These are phyloP conservation scores for Trachurus trachurus DNA, from an alignment of 2,797 vertebrate genomes.

Conservation along the genomic window DNA sequence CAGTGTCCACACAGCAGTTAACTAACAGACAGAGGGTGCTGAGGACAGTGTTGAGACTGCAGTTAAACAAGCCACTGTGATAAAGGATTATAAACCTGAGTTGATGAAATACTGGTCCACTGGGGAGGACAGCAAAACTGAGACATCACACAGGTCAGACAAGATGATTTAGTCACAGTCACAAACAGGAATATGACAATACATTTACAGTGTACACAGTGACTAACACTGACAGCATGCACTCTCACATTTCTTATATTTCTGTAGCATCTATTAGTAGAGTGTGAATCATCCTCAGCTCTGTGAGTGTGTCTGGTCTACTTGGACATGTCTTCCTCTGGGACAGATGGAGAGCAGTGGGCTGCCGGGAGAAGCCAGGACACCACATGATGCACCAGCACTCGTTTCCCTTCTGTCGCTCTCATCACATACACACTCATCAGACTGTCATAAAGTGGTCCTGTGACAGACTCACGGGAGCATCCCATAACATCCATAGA, in stretches of 20 bases:
- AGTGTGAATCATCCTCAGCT: conserved; percentile 1
- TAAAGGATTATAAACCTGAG: conserved; percentile 12
- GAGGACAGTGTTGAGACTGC: background rate
- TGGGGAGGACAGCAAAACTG: no score
- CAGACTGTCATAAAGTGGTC: background rate
- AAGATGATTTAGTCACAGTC: no score
- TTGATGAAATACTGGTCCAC: background rate
- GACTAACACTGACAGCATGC: background rate
- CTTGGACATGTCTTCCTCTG: background rate
- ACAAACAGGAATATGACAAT: background rate
- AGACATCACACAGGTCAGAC: no score
- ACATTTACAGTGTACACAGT: background rate
- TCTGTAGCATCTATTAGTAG: background rate
- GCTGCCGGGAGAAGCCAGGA: background rate
- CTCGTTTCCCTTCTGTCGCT: background rate
- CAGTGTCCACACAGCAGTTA: background rate
- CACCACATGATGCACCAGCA: conserved; percentile 8
- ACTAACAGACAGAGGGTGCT: background rate
- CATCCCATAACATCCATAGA: background rate
- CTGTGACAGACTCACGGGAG: background rate
- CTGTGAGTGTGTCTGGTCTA: conserved; percentile 5
- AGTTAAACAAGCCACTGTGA: background rate
- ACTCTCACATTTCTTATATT: background rate
- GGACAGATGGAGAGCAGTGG: conserved; percentile 23
- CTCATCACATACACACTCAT: background rate